Base-by-base conservation (phyloP, 1,140 invertebrate species). In the Bombus pyrosoma region DNA sequence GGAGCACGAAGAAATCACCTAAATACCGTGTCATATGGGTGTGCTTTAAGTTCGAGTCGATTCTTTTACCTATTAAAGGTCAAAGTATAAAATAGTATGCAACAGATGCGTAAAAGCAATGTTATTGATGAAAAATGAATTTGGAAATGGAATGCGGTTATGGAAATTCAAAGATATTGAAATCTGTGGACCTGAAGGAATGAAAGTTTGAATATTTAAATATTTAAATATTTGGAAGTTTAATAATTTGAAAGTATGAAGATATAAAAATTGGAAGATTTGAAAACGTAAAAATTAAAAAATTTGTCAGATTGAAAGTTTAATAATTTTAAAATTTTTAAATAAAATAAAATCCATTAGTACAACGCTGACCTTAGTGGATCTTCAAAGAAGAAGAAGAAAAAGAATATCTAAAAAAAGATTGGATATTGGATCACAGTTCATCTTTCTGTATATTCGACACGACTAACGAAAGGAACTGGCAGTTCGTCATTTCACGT, bases 401-500 rank as follows among this genome's bases (percentile, higher is more conserved):
- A 47, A 47, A 18, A 47, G 15, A 47, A 47, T 1, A 22, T 53
- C 1, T 53, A 53, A 22, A 2, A 22, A 22, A 18, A 22, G 47
- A 53, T 53, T 53, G 18, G 5, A 22, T 53, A 53, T 53, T 53
- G 18, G 5, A 53, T 22, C 18, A 22, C 47, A 53, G 5, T 53
- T 53, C 47, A 18, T 53, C 47, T 53, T 53, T 53, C 47, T 53
- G 18, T 53, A 22, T 53, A 53, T 53, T 53, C 1, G n/a, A n/a
- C 10, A 1, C 10, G 59, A 3, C 28, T 41, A 72, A 75, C 13
- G 28, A 43, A 78, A 66, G 62, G 53, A 71, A 34, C 10, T 39
- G 10, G 47, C 28, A 47, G 43, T 84, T 77, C 15, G 18, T 41
- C 75, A 57, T 62, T 47, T 34, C 32, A 87, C 75, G 77, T 81